Evolutionary conservation across 2,797 vertebrate species (phyloP).

Genomic region (Characodon lateralis): DNA sequence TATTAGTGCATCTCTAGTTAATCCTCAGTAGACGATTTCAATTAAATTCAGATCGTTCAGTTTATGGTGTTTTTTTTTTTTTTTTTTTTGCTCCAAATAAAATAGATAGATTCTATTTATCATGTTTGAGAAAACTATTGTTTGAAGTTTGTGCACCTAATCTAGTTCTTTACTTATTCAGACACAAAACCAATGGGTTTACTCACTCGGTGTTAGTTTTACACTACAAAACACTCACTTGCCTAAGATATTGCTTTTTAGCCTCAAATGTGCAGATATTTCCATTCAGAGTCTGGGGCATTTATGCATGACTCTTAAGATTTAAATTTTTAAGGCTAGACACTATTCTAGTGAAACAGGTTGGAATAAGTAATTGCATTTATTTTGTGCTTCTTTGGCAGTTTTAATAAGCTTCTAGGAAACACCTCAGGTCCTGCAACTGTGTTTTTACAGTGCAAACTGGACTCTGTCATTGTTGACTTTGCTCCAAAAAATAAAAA

Average conservation of each 20-base stretch:
- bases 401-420: constrained; percentile 54
- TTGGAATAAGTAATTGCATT: constrained; percentile 51
- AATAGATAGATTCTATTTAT: no score
- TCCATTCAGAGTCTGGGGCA: constrained; percentile 27
- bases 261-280: constrained; percentile 1
- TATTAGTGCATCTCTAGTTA: not conserved
- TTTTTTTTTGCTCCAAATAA: no score
- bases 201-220: no score
- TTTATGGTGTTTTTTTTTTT: no score
- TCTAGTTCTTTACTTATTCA: no score
- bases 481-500: constrained; percentile 41
- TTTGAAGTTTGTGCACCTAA: no score
- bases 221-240: no score
- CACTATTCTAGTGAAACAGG: constrained; percentile 51
- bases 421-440: constrained; percentile 45
- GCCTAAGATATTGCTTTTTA: no score
- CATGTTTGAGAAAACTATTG: no score
- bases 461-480: constrained; percentile 66
- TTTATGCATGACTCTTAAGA: constrained; percentile 31
- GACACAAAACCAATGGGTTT: no score
- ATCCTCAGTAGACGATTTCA: not conserved
- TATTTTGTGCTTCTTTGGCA: constrained; percentile 44
- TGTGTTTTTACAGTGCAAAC: constrained; percentile 46
- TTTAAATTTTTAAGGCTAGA: constrained; percentile 32
- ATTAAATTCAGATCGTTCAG: no score